Percentiles rank a stretch among this genome's conserved stretches.
Conservation (phyloP, 2,888 invertebrate species). For the Bellardia pandia region DNA sequence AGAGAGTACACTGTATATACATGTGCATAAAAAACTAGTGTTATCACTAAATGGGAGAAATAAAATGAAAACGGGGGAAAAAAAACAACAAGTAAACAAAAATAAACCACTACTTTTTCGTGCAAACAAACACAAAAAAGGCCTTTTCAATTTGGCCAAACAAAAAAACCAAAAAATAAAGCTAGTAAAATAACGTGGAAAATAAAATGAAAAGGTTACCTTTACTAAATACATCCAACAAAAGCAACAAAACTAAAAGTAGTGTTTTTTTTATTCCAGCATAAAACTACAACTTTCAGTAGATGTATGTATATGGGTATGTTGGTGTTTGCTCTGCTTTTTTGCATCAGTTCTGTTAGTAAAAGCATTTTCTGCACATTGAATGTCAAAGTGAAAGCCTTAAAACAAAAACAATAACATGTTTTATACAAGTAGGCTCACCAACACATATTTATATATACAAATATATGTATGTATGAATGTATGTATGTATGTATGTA, state of each 20-base stretch:
- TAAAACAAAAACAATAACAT: conserved; percentile 47
- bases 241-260: conserved; percentile 40
- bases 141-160: conserved; percentile 47
- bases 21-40: conserved; percentile 49
- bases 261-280: not conserved
- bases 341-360: conserved; percentile 34
- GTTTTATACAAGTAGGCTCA: conserved; percentile 51
- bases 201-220: conserved; percentile 56
- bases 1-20: too few species aligned
- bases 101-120: conserved; percentile 52
- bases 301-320: not conserved
- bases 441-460: not conserved
- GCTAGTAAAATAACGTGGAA: conserved; percentile 30
- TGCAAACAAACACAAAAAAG: conserved; percentile 1
- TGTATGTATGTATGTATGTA: not conserved
- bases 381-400: conserved; percentile 69
- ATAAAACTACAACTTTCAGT: conserved; percentile 32
- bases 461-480: not conserved
- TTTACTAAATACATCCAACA: conserved; percentile 50
- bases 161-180: conserved; percentile 25
- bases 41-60: conserved; percentile 55
- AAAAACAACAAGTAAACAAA: conserved; percentile 41
- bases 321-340: not conserved
- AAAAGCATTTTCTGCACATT: conserved; percentile 66
- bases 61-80: conserved; percentile 1